A percentile compares a stretch with the other conserved stretches of the same genome.
Evolutionary conservation across 2,888 invertebrate genomes (phyloP).

Genomic region (Lepetodrilus schrolli): DNA sequence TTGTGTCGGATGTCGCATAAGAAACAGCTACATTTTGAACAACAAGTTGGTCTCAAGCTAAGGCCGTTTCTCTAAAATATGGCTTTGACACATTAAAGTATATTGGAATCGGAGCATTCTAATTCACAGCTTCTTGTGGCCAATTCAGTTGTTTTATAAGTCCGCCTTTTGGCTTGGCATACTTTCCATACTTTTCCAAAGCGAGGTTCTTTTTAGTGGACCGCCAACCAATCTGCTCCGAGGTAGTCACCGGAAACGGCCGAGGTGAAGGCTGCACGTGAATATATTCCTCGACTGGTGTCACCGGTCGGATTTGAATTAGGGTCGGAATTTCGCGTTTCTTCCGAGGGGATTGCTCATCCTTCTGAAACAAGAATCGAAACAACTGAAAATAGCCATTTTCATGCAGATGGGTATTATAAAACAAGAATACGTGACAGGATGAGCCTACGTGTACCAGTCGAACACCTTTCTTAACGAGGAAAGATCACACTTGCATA

Average conservation of each 20-base stretch:
- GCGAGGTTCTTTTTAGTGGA: constrained; percentile 60
- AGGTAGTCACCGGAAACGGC: constrained; percentile 71
- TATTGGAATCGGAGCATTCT: too few relatives aligned
- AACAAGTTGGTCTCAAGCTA: too few relatives aligned
- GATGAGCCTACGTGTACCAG: too few relatives aligned
- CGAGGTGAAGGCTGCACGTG: constrained; percentile 69
- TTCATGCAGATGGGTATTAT: too few relatives aligned
- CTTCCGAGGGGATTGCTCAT: constrained; percentile 59
- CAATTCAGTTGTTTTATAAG: constrained; percentile 72
- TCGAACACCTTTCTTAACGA: too few relatives aligned
- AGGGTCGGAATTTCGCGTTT: constrained; percentile 55
- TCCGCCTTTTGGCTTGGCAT: constrained; percentile 71
- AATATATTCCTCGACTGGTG: constrained; percentile 71
- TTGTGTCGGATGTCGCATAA: too few relatives aligned
- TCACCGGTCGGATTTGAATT: constrained; percentile 64
- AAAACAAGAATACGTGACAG: too few relatives aligned
- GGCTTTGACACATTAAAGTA: too few relatives aligned
- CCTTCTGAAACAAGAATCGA: constrained; percentile 57
- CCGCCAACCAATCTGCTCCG: constrained; percentile 72
- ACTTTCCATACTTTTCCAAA: constrained; percentile 72
- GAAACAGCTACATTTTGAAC: too few relatives aligned
- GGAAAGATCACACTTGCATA: too few relatives aligned
- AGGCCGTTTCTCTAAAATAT: too few relatives aligned
- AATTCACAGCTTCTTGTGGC: constrained; percentile 71
- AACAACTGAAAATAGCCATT: constrained; percentile 18